phyloP scores from a whole-genome alignment of 1,140 invertebrate species.

The Atta texana region DNA sequence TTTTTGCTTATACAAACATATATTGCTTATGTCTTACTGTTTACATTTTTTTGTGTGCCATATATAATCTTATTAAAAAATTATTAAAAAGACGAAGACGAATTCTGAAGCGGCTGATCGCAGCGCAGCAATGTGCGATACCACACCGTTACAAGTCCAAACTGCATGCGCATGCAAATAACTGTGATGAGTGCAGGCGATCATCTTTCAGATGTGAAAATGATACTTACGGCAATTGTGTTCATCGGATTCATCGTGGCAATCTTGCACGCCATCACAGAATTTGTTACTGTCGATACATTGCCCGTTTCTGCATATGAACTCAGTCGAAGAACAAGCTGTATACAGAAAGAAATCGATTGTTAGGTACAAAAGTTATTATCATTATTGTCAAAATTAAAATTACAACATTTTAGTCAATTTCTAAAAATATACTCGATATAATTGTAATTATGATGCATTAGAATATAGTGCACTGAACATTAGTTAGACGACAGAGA shows the following conservation, averaged over 20 bases:
- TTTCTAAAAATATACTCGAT: not conserved
- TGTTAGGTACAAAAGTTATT: not conserved
- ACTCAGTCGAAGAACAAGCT: slow-evolving; percentile 82
- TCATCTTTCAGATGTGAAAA: slow-evolving; percentile 1
- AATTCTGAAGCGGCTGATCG: not conserved
- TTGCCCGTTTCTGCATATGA: slow-evolving; percentile 88
- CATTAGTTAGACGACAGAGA: not conserved
- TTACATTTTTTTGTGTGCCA: too few relatives aligned
- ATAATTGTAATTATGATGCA: not conserved
- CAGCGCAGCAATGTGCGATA: not conserved
- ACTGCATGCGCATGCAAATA: not conserved
- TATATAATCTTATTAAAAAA: not conserved
- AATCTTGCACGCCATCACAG: slow-evolving; percentile 89
- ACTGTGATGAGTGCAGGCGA: slow-evolving; percentile 1
- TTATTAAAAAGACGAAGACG: not conserved
- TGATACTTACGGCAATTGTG: slow-evolving; percentile 87
- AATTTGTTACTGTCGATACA: slow-evolving; percentile 89
- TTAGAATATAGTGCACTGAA: too few relatives aligned
- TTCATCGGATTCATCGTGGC: slow-evolving; percentile 88
- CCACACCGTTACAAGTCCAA: not conserved
- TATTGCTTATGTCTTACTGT: too few relatives aligned
- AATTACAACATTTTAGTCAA: not conserved
- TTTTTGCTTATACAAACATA: too few relatives aligned
- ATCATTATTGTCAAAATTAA: not conserved
- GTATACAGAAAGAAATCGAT: slow-evolving; percentile 62